phyloP scores from a whole-genome alignment of 2,888 invertebrate genomes.

The Muscina levida region DNA sequence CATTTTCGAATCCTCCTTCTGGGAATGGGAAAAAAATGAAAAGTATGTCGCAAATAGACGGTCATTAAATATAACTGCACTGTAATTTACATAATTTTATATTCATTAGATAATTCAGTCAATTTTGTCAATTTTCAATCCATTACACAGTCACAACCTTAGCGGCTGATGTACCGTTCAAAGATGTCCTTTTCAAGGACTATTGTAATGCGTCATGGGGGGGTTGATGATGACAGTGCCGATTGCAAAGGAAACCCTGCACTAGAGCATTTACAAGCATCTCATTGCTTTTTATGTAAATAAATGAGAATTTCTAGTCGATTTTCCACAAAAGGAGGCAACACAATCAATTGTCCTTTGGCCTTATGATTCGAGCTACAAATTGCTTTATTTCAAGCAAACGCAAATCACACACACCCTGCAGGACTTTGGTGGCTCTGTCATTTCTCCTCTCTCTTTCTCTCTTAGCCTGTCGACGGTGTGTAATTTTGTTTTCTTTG shows the following conservation, averaged over 20 bases:
- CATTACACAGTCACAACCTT: conserved; percentile 68
- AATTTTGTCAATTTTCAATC: conserved; percentile 79
- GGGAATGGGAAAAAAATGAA: conserved; percentile 53
- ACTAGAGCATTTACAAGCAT: background rate
- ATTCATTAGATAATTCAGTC: conserved; percentile 79
- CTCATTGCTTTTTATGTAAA: conserved; percentile 22
- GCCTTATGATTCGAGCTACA: conserved; percentile 42
- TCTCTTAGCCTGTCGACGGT: background rate
- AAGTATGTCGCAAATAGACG: conserved; percentile 51
- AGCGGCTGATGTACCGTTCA: background rate
- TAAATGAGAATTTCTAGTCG: conserved; percentile 30
- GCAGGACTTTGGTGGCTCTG: background rate
- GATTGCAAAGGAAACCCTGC: background rate
- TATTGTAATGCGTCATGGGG: background rate
- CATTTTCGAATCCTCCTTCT: background rate
- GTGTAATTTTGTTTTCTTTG: conserved; percentile 12
- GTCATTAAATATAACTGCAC: conserved; percentile 78
- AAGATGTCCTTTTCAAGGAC: background rate
- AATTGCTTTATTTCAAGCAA: conserved; percentile 63
- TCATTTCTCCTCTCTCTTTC: conserved; percentile 15
- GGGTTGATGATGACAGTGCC: background rate
- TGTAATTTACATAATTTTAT: conserved; percentile 79
- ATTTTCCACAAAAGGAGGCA: conserved; percentile 25
- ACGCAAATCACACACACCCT: conserved; percentile 44
- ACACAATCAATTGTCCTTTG: conserved; percentile 67